Base-by-base conservation (phyloP, 2,113 vertebrate genomes). In the Colaptes auratus region DNA sequence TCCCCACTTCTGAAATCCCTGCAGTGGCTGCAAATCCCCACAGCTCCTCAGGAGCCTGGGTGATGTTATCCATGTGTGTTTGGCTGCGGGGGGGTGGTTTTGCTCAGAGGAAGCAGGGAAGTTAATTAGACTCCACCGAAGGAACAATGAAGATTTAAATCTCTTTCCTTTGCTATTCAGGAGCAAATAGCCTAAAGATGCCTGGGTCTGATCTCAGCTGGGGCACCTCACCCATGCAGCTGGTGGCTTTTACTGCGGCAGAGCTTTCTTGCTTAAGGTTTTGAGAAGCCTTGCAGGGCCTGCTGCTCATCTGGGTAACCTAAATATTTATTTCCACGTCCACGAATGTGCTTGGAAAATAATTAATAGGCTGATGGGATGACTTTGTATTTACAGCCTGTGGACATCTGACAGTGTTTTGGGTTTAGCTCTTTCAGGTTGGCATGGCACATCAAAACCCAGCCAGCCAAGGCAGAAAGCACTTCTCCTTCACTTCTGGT, bases 61-160 rank as follows among this genome's bases (percentile, higher is more conserved):
- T 95, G 92, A 94, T 93, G 79, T 95, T 97, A 92, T 95, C 92
- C 69, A 3, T 33, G 21, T 31, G 4, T 89, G 39, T 58, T 67
- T 88, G 36, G 77, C 70, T 25, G 14, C 15, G 46, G 48, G 55
- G 52, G 44, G 53, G 85, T 76, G 79, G 82, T 82, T 88, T 93
- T 94, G 91, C 92, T 94, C 50, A 0, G 31, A 74, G 75, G 92
- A 92, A 94, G 63, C 33, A 71, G 58, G 39, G 36, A 33, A 83
- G 93, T 89, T 94, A 96, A 97, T 94, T 95, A 95, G 85, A 88
- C 59, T 48, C 63, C 48, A 76, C 44, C 64, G 82, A 96, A 96
- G 88, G 48, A 86, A 88, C 91, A 88, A 39, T n/a, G 82, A 89
- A 69, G 83, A 89, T 88, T 84, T 81, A 87, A 89, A 91, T 93